phyloP scores from a whole-genome alignment of 2,797 vertebrate species.

The Danio kyathit region DNA sequence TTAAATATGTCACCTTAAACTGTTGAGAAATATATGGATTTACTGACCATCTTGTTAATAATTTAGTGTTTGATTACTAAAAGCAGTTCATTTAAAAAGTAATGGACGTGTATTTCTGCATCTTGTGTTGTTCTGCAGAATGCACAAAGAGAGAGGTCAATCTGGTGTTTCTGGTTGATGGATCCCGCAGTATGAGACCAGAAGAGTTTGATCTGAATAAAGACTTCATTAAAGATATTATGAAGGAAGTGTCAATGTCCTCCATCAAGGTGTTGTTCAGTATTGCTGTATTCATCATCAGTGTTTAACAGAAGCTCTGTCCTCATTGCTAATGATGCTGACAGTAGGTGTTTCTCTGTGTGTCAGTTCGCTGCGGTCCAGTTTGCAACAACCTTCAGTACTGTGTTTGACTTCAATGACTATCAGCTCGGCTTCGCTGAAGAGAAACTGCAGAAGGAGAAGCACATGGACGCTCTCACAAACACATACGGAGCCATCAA shows the following conservation, averaged over 20 bases:
- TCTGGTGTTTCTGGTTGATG: slow-evolving; percentile 86
- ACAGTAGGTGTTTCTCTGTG: neutral
- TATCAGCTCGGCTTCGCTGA: slow-evolving; percentile 57
- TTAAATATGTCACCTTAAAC: no score
- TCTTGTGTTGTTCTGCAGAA: slow-evolving; percentile 67
- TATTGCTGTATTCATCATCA: no score
- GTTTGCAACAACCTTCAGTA: slow-evolving; percentile 48
- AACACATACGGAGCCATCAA: slow-evolving; percentile 77
- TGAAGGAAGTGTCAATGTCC: slow-evolving; percentile 73
- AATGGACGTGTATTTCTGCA: neutral
- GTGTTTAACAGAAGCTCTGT: neutral
- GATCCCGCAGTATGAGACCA: slow-evolving; percentile 75
- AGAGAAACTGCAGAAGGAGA: slow-evolving; percentile 50
- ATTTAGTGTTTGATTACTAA: no score
- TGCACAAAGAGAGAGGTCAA: slow-evolving; percentile 81
- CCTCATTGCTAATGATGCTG: neutral
- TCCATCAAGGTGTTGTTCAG: slow-evolving; percentile 81
- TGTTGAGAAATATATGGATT: no score
- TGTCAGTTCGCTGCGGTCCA: slow-evolving; percentile 86
- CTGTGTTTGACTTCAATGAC: slow-evolving; percentile 80
- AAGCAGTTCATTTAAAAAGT: no score
- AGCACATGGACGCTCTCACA: slow-evolving; percentile 65
- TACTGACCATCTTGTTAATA: neutral
- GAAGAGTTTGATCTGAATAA: slow-evolving; percentile 74
- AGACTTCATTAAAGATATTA: slow-evolving; percentile 79